These are phyloP conservation scores for Protosalanx chinensis DNA, from an alignment of 2,797 vertebrate species.

Conservation along the genomic window DNA sequence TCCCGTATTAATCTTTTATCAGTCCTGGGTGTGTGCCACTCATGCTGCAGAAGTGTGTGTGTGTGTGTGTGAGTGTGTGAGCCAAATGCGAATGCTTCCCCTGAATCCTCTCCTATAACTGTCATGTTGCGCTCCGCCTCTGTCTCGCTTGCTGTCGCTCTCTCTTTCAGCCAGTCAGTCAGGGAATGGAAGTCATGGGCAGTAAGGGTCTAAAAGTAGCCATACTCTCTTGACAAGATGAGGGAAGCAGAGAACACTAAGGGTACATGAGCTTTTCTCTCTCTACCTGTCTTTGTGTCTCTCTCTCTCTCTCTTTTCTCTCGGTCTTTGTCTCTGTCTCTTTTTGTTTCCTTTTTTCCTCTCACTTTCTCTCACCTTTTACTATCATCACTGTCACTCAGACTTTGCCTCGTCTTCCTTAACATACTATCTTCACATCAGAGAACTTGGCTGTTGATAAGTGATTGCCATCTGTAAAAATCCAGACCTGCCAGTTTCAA, in stretches of 20 bases:
- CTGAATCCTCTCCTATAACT: not conserved
- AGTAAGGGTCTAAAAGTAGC: slow-evolving; percentile 60
- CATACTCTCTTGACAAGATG: slow-evolving; percentile 54
- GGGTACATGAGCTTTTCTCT: slow-evolving; percentile 28
- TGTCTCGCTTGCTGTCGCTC: slow-evolving; percentile 2
- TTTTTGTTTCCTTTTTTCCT: not conserved
- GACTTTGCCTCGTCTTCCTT: not conserved
- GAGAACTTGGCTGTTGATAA: too few relatives aligned
- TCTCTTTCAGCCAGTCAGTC: slow-evolving; percentile 28
- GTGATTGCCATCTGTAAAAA: not conserved
- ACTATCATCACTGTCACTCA: not conserved
- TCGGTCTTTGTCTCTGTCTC: slow-evolving; percentile 2
- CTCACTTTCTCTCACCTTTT: slow-evolving; percentile 6
- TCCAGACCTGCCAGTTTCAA: not conserved
- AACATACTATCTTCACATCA: not conserved
- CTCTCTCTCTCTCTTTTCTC: not conserved
- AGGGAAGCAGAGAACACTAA: slow-evolving; percentile 37
- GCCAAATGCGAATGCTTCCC: not conserved
- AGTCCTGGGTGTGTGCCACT: slow-evolving; percentile 44
- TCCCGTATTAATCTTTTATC: slow-evolving; percentile 59
- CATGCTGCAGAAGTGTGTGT: slow-evolving; percentile 42
- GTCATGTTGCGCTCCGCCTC: not conserved
- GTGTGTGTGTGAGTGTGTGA: slow-evolving; percentile 11
- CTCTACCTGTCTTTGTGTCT: slow-evolving; percentile 3
- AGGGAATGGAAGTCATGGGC: slow-evolving; percentile 43